Evolutionary conservation across 2,797 vertebrate genomes (phyloP).

Genomic region (Trematomus bernacchii): DNA sequence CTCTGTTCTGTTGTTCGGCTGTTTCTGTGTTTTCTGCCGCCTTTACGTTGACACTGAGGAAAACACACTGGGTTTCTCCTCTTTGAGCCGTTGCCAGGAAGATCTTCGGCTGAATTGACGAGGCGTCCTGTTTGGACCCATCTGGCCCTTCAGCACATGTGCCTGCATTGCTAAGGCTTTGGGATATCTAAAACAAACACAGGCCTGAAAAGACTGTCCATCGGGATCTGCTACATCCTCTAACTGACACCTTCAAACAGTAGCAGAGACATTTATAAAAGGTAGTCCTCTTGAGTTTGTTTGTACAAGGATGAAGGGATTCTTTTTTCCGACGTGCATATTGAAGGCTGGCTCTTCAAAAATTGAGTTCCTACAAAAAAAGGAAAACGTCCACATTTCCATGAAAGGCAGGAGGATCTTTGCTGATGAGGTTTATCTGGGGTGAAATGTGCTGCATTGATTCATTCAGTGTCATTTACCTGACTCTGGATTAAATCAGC

Average conservation of each 20-base stretch:
- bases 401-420: conserved; percentile 49
- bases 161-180: conserved; percentile 70
- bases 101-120: conserved; percentile 61
- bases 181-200: conserved; percentile 67
- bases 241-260: conserved; percentile 68
- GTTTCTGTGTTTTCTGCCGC: conserved; percentile 66
- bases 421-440: conserved; percentile 42
- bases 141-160: conserved; percentile 72
- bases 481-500: conserved; percentile 52
- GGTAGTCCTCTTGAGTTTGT: conserved; percentile 61
- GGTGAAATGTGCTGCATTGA: conserved; percentile 49
- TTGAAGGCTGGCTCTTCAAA: conserved; percentile 87
- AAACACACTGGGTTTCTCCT: conserved; percentile 45
- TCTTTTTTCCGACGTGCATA: conserved; percentile 30
- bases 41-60: conserved; percentile 49
- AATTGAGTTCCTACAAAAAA: conserved; percentile 52
- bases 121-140: conserved; percentile 68
- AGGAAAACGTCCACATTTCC: conserved; percentile 42
- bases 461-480: conserved; percentile 56
- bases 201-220: conserved; percentile 61
- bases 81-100: conserved; percentile 59
- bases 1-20: conserved; percentile 65
- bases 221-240: conserved; percentile 67
- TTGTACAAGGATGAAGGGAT: conserved; percentile 55
- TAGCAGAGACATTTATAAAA: conserved; percentile 75